Evolutionary conservation across 1,140 invertebrate species (phyloP), one percentile per base, ranked within the genome.

Genomic region (Aculops lycopersici): DNA sequence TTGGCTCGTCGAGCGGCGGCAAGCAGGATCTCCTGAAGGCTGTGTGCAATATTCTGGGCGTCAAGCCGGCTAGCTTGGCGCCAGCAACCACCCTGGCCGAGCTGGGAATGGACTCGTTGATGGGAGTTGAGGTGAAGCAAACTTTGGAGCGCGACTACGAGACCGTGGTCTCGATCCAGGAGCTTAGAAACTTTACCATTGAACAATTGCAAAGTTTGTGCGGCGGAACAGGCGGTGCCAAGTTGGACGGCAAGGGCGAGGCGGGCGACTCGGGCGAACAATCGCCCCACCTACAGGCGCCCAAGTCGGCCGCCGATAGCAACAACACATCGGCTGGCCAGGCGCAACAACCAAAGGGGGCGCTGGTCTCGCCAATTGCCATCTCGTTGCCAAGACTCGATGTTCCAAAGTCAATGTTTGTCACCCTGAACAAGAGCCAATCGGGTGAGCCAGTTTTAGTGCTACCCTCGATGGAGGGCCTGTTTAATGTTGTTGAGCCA

Each of bases 51-150:
- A 78, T 86, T 44, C 57, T 86, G 16, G 79, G 78, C 40, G 60
- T 88, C 39, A 81, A 90, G 50, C 52, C 68, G 0, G 70, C 66
- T 41, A 71, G 69, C 37, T 61, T 90, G 2, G 71, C 73, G 38
- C 57, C 66, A 20, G 64, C 66, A 4, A 64, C 70, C 1, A 74
- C 68, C 17, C 58, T 97, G 4, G 74, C 74, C 13, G 86, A 95
- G 54, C 63, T 95, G 4, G 86, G 88, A 37, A 79, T 95, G 69
- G 88, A 95, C 52, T 92, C 83, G 0, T 59, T 97, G 21, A 94
- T 95, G 86, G 81, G 80, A 41, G 80, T 88, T 0, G 88, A 95
- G 62, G 83, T 95, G 44, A 92, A 92, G 58, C 84, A 94, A 55
- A 81, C 75, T 0, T 57, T 95, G 5, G 84, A 95, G 55, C 65